Conservation (phyloP, 2,888 invertebrate species). For the Euplexia lucipara region DNA sequence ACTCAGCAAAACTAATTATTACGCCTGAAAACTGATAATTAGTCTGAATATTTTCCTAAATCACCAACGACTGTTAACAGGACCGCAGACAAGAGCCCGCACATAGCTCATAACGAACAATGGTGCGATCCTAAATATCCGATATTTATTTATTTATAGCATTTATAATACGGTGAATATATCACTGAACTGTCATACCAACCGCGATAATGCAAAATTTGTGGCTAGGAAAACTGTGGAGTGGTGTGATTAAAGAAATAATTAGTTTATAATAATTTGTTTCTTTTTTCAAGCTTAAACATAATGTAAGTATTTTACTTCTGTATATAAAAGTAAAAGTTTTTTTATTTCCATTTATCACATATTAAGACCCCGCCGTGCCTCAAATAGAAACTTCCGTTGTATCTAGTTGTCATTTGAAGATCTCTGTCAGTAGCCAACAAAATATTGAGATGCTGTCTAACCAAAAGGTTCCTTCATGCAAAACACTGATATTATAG, state of each 20-base stretch:
- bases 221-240: slow-evolving; percentile 74
- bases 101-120: slow-evolving; percentile 83
- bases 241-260: slow-evolving; percentile 56
- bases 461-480: no score
- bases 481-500: no score
- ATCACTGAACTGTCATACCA: slow-evolving; percentile 88
- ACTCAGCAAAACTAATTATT: slow-evolving; percentile 2
- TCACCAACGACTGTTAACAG: slow-evolving; percentile 66
- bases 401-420: no score
- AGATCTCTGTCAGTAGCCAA: no score
- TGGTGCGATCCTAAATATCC: slow-evolving; percentile 89
- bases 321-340: no score
- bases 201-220: slow-evolving; percentile 90
- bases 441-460: no score
- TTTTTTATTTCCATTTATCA: no score
- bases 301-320: no score
- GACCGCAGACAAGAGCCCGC: slow-evolving; percentile 74
- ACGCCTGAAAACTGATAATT: slow-evolving; percentile 33
- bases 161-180: slow-evolving; percentile 90
- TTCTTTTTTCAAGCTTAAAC: no score
- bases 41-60: slow-evolving; percentile 57
- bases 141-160: slow-evolving; percentile 90
- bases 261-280: no score
- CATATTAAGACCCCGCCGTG: no score
- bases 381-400: no score